Base-by-base conservation (phyloP, 2,888 invertebrate genomes). In the Chrysomela aeneicollis region DNA sequence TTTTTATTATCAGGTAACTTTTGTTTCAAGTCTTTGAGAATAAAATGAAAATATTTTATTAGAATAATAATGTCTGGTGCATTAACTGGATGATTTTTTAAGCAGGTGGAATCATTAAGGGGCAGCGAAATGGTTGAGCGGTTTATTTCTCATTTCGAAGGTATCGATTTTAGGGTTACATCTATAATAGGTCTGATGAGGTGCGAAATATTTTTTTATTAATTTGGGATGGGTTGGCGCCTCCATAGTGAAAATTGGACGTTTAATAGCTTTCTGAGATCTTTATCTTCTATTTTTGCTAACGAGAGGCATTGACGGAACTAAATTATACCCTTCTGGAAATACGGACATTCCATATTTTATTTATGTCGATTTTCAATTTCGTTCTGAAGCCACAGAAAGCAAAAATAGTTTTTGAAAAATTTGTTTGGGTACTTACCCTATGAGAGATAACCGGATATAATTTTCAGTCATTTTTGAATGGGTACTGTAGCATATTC, bases 171-270 rank as follows among this genome's bases (percentile, higher is more conserved):
- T 10, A 42, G 42, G 42, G 15, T 42, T 42, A 42, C 6, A 12
- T 3, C n/a, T 42, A 15, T 42, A 42, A 15, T 15, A 42, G 15
- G 12, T 12, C 35, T 35, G 35, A 42, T 42, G 42, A 42, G 42
- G 42, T 42, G 42, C 42, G 12, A 42, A 42, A 42, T 42, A 42
- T 42, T 42, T 42, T 42, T 57, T 46, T 46, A 57, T 57, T 57
- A 57, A 57, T 57, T 26, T 32, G 57, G 46, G 17, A 57, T 57
- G 57, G 46, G 17, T 57, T 57, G 46, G 57, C 57, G 57, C 57
- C 57, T 57, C 46, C 26, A 12, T 21, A 21, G 57, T 57, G 57
- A 26, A 57, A 57, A 57, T 57, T 57, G 57, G 57, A 46, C 46
- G 26, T 22, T 22, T 57, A 46, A 57, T 57, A 42, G 57, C 17